Evolutionary conservation across 2,888 invertebrate genomes (phyloP).

Genomic region (Escarpia spicata): DNA sequence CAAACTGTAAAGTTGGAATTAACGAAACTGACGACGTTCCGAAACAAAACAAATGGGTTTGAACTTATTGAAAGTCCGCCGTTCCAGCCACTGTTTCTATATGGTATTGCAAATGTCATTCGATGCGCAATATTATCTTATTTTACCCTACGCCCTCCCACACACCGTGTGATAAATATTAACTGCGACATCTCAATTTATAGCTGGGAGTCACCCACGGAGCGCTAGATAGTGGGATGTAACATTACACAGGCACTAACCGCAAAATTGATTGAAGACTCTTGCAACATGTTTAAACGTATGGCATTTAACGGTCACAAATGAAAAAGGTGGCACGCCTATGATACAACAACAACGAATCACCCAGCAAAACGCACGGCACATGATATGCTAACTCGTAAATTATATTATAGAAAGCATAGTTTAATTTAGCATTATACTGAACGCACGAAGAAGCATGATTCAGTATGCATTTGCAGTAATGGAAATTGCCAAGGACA

Average conservation of each 20-base stretch:
- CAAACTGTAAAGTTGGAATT: not conserved
- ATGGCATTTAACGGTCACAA: not conserved
- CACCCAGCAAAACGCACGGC: not conserved
- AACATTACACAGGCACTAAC: not conserved
- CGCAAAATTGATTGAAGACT: not conserved
- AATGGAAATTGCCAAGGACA: not conserved
- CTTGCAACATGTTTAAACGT: not conserved
- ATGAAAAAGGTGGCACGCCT: not conserved
- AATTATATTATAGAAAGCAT: no score
- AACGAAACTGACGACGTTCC: not conserved
- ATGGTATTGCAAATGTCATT: not conserved
- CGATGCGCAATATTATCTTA: not conserved
- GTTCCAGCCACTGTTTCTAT: not conserved
- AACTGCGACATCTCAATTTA: not conserved
- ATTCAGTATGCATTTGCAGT: not conserved
- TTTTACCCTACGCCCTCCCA: not conserved
- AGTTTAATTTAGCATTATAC: no score
- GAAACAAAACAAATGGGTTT: not conserved
- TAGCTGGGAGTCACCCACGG: not conserved
- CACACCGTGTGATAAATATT: not conserved
- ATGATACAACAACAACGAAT: not conserved
- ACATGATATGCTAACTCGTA: no score
- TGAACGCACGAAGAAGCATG: not conserved
- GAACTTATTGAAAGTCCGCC: not conserved
- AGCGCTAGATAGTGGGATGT: not conserved